These are phyloP conservation scores for Stegodyphus mimosarum DNA, from an alignment of 1,140 invertebrate species.

Conservation along the genomic window DNA sequence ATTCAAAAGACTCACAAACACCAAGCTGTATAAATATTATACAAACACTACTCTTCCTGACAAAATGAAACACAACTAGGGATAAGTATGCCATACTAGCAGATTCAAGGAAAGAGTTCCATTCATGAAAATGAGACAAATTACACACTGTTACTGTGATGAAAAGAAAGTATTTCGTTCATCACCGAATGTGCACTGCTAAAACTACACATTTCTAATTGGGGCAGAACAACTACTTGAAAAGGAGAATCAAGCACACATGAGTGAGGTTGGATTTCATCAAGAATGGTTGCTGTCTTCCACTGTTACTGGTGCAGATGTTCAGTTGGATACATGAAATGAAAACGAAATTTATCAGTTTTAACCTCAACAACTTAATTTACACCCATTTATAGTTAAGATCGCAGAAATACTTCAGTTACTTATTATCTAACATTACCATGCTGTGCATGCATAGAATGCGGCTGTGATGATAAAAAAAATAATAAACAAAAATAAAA, in stretches of 20 bases:
- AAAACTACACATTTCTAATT: neutral
- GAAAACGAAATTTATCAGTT: constrained; percentile 57
- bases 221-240: constrained; percentile 19
- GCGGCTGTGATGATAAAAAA: too few species aligned
- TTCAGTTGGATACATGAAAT: constrained; percentile 57
- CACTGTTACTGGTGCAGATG: constrained; percentile 38
- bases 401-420: constrained; percentile 38
- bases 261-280: constrained; percentile 58
- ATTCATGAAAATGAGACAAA: too few species aligned
- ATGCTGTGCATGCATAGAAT: too few species aligned
- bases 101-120: too few species aligned
- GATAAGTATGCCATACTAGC: too few species aligned
- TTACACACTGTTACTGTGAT: too few species aligned
- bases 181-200: too few species aligned
- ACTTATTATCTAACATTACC: neutral
- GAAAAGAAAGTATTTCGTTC: neutral
- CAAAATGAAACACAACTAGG: too few species aligned
- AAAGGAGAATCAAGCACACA: constrained; percentile 59
- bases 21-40: too few species aligned
- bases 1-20: too few species aligned
- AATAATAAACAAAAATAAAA: too few species aligned
- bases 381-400: constrained; percentile 33
- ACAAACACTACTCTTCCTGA: too few species aligned
- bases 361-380: constrained; percentile 34
- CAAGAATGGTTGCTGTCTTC: constrained; percentile 47